These are phyloP conservation scores for Aspidapion aeneum DNA, from an alignment of 2,888 invertebrate genomes.

Conservation along the genomic window DNA sequence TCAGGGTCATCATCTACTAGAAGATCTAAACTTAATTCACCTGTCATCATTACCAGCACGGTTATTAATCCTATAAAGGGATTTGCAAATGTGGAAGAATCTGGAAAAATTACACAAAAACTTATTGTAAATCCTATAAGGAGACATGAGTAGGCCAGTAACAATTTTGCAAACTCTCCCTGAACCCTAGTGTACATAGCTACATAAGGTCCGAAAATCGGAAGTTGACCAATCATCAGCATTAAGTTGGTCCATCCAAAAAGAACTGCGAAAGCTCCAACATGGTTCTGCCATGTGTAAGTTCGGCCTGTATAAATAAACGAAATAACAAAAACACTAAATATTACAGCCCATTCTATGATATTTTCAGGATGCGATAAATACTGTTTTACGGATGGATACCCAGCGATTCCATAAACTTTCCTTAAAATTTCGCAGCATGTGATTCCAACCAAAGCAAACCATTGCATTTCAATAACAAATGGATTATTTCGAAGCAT, in stretches of 20 bases:
- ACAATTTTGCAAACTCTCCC: conserved; percentile 81
- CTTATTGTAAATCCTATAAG: conserved; percentile 83
- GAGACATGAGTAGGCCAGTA: conserved; percentile 81
- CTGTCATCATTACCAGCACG: conserved; percentile 86
- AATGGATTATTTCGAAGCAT: conserved; percentile 70
- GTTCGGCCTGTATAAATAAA: conserved; percentile 74
- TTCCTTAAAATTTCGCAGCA: conserved; percentile 78
- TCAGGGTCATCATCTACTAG: conserved; percentile 72
- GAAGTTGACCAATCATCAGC: conserved; percentile 86
- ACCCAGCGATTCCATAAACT: conserved; percentile 77
- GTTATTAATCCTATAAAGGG: conserved; percentile 83
- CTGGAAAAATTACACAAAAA: conserved; percentile 84
- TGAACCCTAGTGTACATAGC: conserved; percentile 89
- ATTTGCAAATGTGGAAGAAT: conserved; percentile 76
- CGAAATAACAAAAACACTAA: conserved; percentile 79
- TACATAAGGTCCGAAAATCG: conserved; percentile 84
- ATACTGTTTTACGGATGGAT: conserved; percentile 77
- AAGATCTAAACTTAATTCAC: conserved; percentile 75
- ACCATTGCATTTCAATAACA: conserved; percentile 82
- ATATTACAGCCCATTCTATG: conserved; percentile 84
- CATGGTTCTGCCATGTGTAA: conserved; percentile 83
- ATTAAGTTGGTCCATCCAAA: conserved; percentile 88
- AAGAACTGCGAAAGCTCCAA: conserved; percentile 81
- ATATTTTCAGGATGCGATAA: conserved; percentile 81
- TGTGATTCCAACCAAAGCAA: conserved; percentile 73